Percentiles rank a stretch among this genome's conserved stretches.
Evolutionary conservation across 2,888 invertebrate species (phyloP).

Genomic region (Polydrusus tereticollis): DNA sequence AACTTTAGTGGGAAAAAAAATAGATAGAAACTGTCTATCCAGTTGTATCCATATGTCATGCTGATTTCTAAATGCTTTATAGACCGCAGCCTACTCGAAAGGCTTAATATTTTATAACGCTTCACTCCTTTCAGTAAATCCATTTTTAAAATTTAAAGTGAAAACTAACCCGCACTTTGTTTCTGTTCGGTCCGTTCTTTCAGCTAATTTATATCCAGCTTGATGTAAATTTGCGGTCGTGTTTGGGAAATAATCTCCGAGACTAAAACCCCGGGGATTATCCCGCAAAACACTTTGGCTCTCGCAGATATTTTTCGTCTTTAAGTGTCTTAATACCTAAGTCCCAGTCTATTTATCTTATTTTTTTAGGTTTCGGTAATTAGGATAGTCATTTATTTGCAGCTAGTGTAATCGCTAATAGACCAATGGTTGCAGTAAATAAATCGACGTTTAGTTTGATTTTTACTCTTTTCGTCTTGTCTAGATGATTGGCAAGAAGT

Average conservation of each 20-base stretch:
- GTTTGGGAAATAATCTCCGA: slow-evolving; percentile 43
- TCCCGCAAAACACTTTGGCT: slow-evolving; percentile 35
- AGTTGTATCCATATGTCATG: no score
- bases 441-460: no score
- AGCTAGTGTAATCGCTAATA: no score
- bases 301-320: slow-evolving; percentile 30
- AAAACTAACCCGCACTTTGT: slow-evolving; percentile 36
- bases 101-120: slow-evolving; percentile 29
- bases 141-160: slow-evolving; percentile 43
- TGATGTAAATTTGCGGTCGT: slow-evolving; percentile 43
- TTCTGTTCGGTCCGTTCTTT: slow-evolving; percentile 39
- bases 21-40: no score
- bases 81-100: not conserved
- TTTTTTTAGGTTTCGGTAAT: not conserved
- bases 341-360: slow-evolving; percentile 9
- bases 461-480: no score
- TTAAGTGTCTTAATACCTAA: slow-evolving; percentile 16
- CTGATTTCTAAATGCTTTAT: no score
- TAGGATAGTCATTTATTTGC: no score
- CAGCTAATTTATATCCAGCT: slow-evolving; percentile 43
- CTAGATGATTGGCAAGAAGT: no score
- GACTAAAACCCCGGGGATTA: slow-evolving; percentile 42
- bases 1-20: no score
- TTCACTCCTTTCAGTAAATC: slow-evolving; percentile 27
- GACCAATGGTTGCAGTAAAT: no score